Evolutionary conservation across 2,888 invertebrate species (phyloP), one percentile per base, ranked within the genome.

Genomic region (Phalangium opilio): DNA sequence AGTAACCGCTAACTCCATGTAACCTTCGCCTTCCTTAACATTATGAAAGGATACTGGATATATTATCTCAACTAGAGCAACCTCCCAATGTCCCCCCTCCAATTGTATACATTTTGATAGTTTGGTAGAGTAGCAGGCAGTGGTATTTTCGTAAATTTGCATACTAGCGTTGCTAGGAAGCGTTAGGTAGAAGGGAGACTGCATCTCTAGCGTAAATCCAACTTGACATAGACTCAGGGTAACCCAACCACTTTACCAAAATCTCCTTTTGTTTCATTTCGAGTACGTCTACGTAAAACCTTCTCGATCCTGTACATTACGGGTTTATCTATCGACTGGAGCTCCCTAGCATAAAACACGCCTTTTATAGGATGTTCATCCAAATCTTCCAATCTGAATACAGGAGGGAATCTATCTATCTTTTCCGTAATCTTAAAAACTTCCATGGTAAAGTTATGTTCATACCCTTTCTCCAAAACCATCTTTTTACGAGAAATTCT

Each of bases 81-180:
- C 55, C 43, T 52, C 50, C 59, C 59, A 62, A 10, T 52, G 46
- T 7, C 8, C 27, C 10, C 56, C 58, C 2, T 50, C 38, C 11
- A 59, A 45, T 34, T 44, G 35, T 7, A 59, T 47, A 14, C 49
- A 45, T 19, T 50, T 38, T 3, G 53, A 51, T 43, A 62, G 40
- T 20, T 58, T 56, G 2, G 59, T 62, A 39, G 36, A 50, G 47
- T 51, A 63, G 21, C 51, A 45, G 10, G 59, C 43, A 15, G 59
- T 53, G 3, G 52, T 60, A 49, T 61, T 62, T 34, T 55, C 56
- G 47, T 55, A 60, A 43, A 57, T 57, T 4, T 47, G 2, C 50
- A 56, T 55, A 8, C 56, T 56, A 17, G 55, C 55, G 43, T 60
- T 59, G 21, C 55, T 55, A n/a, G 56, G 51, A 4, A 60, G 41